These are phyloP conservation scores for Stichodactyla mertensii DNA, from an alignment of 64 coral and sea anemone genomes.

Conservation along the genomic window DNA sequence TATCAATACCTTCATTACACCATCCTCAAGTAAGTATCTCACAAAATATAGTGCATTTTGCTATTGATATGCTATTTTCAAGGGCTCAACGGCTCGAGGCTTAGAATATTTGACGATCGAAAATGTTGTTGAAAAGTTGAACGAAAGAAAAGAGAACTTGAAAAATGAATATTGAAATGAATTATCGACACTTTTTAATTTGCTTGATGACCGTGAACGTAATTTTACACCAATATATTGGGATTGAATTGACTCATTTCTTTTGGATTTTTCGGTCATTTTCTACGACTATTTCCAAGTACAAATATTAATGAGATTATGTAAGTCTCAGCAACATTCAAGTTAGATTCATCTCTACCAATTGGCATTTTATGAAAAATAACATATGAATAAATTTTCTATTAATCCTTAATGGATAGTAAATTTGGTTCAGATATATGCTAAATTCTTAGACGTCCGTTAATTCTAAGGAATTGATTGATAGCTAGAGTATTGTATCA, in stretches of 20 bases:
- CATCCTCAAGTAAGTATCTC: not conserved
- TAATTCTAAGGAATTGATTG: too few relatives aligned
- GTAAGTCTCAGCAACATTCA: not conserved
- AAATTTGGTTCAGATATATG: not conserved
- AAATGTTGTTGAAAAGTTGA: conserved; percentile 1
- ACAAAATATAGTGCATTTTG: not conserved
- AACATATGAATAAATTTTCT: not conserved
- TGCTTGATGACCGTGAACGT: not conserved
- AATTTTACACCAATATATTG: not conserved
- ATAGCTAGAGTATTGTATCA: too few relatives aligned
- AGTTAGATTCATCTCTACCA: not conserved
- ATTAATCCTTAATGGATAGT: not conserved
- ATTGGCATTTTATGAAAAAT: not conserved
- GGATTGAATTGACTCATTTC: not conserved
- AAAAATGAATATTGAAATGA: not conserved
- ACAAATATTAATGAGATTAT: not conserved
- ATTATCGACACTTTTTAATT: not conserved
- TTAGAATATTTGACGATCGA: not conserved
- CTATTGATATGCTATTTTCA: not conserved
- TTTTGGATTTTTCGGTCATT: not conserved
- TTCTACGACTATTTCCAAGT: not conserved
- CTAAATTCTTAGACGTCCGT: not conserved
- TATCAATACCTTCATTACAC: not conserved
- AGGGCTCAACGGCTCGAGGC: not conserved
- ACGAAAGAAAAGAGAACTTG: not conserved